These are phyloP conservation scores for Columba livia DNA, from an alignment of 2,113 vertebrate species.

Conservation along the genomic window DNA sequence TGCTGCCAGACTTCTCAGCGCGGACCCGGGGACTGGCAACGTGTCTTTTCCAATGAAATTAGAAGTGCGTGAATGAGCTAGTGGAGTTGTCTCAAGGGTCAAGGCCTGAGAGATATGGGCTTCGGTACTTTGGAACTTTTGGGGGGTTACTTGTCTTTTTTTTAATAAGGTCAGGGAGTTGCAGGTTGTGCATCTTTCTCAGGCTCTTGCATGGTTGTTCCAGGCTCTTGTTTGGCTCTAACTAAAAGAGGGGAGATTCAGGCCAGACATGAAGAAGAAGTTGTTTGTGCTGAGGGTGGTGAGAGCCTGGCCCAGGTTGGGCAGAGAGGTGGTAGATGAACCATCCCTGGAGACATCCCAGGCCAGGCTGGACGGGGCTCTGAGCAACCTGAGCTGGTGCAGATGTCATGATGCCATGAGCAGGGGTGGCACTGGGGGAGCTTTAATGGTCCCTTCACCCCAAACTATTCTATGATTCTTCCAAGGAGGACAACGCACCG, in stretches of 20 bases:
- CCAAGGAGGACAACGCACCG: rapidly evolving
- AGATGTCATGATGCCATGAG: no score
- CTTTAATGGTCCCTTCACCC: no score
- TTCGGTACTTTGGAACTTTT: background rate
- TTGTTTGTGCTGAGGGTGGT: no score
- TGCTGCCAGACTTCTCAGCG: background rate
- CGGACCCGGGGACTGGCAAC: rapidly evolving
- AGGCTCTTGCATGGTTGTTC: background rate
- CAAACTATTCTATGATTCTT: background rate
- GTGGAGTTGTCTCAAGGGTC: background rate
- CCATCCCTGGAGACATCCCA: no score
- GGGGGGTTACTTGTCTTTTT: background rate
- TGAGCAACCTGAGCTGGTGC: no score
- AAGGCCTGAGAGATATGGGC: background rate
- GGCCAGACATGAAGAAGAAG: no score
- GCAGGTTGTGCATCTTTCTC: background rate
- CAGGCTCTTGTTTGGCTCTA: rapidly evolving
- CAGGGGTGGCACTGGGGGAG: no score
- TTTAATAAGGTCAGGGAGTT: background rate
- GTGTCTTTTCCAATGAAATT: background rate
- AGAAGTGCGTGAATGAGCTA: background rate
- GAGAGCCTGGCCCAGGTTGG: no score
- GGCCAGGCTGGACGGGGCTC: no score
- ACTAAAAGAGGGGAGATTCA: no score
- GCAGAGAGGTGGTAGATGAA: no score